phyloP scores from a whole-genome alignment of 2,797 vertebrate genomes.

The Euthynnus affinis region DNA sequence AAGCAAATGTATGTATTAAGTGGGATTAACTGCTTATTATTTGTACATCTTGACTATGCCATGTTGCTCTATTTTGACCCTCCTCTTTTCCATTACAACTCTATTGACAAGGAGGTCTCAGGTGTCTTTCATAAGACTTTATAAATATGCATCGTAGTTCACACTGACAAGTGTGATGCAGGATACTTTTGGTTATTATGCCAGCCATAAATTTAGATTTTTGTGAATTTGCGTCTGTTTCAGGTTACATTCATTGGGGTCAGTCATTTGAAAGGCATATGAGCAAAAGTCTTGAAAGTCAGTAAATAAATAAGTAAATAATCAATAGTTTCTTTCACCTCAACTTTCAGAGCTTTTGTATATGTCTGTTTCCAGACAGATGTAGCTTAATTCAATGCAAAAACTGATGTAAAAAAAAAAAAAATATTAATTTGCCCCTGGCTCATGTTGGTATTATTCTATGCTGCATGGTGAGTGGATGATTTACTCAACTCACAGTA shows the following conservation, averaged over 20 bases:
- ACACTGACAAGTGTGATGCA: neutral
- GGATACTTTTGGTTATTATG: neutral
- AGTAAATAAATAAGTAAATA: neutral
- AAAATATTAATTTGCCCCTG: conserved; percentile 59
- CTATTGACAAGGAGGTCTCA: neutral
- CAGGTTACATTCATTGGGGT: neutral
- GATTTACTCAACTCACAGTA: conserved; percentile 48
- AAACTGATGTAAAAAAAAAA: conserved; percentile 47
- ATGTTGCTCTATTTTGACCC: too few relatives aligned
- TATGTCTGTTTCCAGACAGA: conserved; percentile 20
- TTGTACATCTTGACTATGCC: neutral
- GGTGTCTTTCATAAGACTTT: neutral
- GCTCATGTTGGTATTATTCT: conserved; percentile 46
- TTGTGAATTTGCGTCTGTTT: conserved; percentile 1
- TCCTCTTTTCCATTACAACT: neutral
- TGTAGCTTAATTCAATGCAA: conserved; percentile 43
- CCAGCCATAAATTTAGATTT: neutral
- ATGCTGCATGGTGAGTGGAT: conserved; percentile 48
- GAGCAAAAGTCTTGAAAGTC: conserved; percentile 5
- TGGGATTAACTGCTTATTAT: neutral
- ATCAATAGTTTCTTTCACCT: conserved; percentile 24
- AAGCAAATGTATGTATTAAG: neutral
- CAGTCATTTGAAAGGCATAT: neutral
- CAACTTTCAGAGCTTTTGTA: conserved; percentile 8
- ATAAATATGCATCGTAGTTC: neutral